Conservation (phyloP, 1,140 invertebrate genomes). For the Drosophila azteca region DNA sequence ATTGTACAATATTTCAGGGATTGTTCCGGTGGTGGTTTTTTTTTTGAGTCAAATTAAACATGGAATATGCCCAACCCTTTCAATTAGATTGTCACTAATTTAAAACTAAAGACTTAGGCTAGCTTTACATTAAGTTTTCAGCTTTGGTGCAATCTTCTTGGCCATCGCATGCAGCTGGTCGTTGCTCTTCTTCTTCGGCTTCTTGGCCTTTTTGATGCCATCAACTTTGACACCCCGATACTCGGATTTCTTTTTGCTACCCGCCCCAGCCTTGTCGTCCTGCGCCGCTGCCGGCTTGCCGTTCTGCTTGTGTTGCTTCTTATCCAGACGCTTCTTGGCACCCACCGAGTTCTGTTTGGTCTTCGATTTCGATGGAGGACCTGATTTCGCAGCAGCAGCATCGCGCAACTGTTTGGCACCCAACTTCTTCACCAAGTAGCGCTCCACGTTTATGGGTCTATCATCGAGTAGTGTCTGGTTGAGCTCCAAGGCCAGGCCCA, state of each 20-base stretch:
- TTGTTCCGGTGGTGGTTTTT: conserved; percentile 15
- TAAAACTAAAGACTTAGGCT: conserved; percentile 7
- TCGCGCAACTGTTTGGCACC: conserved; percentile 71
- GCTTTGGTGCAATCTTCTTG: conserved; percentile 80
- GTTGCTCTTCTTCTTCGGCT: conserved; percentile 64
- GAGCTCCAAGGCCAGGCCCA: conserved; percentile 76
- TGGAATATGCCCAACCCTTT: no score
- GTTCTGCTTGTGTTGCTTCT: conserved; percentile 52
- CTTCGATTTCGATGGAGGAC: conserved; percentile 29
- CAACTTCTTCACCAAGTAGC: conserved; percentile 70
- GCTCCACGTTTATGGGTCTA: conserved; percentile 77
- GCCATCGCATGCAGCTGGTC: conserved; percentile 58
- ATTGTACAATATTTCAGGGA: not conserved
- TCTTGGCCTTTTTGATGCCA: conserved; percentile 67
- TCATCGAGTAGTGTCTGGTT: conserved; percentile 76
- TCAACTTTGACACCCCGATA: conserved; percentile 74
- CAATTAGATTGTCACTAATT: conserved; percentile 26
- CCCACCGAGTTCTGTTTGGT: conserved; percentile 45
- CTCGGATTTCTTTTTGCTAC: conserved; percentile 69
- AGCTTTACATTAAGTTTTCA: conserved; percentile 27
- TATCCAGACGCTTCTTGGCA: conserved; percentile 60
- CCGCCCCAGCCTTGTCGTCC: not conserved
- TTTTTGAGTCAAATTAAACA: conserved; percentile 1
- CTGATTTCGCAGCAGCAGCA: conserved; percentile 24
- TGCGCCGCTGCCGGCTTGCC: conserved; percentile 15